Percentiles rank a stretch among this genome's conserved stretches.
Conservation (phyloP, 2,113 vertebrate genomes). For the Geococcyx californianus region DNA sequence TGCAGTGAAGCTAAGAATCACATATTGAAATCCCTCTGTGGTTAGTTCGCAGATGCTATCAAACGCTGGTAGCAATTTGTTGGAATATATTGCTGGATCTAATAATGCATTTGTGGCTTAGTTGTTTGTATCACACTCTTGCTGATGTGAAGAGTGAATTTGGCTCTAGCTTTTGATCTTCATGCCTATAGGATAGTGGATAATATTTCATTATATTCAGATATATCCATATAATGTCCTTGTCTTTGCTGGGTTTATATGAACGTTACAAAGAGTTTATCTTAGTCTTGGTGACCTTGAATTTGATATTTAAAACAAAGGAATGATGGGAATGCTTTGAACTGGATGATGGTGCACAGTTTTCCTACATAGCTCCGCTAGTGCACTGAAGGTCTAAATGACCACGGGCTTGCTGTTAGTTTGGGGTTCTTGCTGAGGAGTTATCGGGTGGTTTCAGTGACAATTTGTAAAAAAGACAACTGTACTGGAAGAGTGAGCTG, state of each 20-base stretch:
- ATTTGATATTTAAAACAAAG: background rate
- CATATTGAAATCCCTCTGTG: background rate
- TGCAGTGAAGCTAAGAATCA: background rate
- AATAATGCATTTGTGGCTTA: background rate
- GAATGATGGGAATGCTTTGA: background rate
- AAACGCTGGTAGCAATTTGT: background rate
- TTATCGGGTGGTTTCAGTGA: background rate
- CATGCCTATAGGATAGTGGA: background rate
- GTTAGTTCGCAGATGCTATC: background rate
- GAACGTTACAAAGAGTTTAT: background rate
- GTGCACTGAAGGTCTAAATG: background rate
- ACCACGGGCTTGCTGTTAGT: background rate
- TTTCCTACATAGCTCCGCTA: background rate
- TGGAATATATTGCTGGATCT: background rate
- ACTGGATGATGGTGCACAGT: accelerated
- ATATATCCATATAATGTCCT: background rate
- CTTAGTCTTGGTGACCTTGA: background rate
- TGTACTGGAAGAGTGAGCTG: background rate
- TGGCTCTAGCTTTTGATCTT: background rate
- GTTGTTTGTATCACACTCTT: background rate
- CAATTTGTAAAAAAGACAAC: background rate
- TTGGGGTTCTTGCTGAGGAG: background rate
- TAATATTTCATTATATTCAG: background rate
- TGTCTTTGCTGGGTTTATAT: background rate
- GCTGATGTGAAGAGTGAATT: background rate